phyloP scores from a whole-genome alignment of 2,888 invertebrate genomes.

The Rhimphoctona megacephalus region DNA sequence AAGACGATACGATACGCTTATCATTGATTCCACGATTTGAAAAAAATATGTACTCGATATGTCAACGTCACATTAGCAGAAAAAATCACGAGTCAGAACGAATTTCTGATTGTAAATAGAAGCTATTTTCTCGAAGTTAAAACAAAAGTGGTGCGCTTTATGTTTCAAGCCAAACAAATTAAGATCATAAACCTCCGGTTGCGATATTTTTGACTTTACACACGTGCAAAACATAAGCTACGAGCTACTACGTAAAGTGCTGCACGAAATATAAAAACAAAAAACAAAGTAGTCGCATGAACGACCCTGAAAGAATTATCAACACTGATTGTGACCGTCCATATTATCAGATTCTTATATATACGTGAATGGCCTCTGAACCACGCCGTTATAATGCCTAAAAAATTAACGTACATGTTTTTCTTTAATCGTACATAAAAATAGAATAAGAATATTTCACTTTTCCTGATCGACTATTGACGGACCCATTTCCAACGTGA shows the following conservation, averaged over 20 bases:
- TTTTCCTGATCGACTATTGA: background rate
- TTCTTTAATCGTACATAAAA: background rate
- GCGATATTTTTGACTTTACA: background rate
- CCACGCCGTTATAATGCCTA: background rate
- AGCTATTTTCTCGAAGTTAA: background rate
- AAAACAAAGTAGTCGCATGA: background rate
- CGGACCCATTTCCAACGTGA: background rate
- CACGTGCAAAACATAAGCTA: background rate
- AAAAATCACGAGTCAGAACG: background rate
- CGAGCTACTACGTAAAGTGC: constrained; percentile 5
- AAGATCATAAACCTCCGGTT: background rate
- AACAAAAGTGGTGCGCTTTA: background rate
- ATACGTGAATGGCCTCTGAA: background rate
- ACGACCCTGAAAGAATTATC: constrained; percentile 1
- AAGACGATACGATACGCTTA: background rate
- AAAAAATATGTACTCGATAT: background rate
- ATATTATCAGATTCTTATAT: constrained; percentile 9
- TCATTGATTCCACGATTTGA: background rate
- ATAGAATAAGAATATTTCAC: constrained; percentile 4
- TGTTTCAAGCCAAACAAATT: background rate
- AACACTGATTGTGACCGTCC: constrained; percentile 19
- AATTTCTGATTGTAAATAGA: background rate
- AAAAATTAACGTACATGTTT: background rate
- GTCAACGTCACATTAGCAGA: constrained; percentile 1
- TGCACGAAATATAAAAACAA: background rate